A percentile compares a stretch with the other conserved stretches of the same genome.
These are phyloP conservation scores for Sinonovacula constricta DNA, from an alignment of 1,140 invertebrate species.

Conservation along the genomic window DNA sequence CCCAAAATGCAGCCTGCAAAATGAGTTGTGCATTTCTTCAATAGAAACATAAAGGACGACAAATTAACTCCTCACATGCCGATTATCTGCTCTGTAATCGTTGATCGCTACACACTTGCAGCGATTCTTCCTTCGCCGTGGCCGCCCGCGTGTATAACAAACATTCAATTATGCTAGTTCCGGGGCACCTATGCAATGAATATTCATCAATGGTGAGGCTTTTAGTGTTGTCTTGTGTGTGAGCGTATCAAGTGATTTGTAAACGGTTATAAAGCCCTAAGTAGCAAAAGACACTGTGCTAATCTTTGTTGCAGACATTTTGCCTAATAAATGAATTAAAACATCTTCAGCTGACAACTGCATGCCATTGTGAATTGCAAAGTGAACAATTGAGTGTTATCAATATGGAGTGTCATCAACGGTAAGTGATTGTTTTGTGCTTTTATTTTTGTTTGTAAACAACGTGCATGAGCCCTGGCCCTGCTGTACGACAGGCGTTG, in stretches of 20 bases:
- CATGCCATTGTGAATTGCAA: not conserved
- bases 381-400: not conserved
- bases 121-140: not conserved
- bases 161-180: slow-evolving; percentile 28
- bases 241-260: slow-evolving; percentile 51
- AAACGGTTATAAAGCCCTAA: slow-evolving; percentile 47
- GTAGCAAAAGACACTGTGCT: slow-evolving; percentile 50
- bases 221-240: slow-evolving; percentile 42
- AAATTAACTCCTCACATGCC: not conserved
- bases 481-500: too few species aligned
- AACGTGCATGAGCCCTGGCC: too few species aligned
- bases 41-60: not conserved
- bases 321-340: slow-evolving; percentile 27
- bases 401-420: not conserved
- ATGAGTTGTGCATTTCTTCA: too few species aligned
- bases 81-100: not conserved
- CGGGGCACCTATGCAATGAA: slow-evolving; percentile 41
- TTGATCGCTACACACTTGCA: not conserved
- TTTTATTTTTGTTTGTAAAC: not conserved
- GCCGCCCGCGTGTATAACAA: not conserved
- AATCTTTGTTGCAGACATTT: slow-evolving; percentile 40
- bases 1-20: too few species aligned
- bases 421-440: not conserved
- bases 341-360: not conserved
- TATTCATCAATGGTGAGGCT: slow-evolving; percentile 41